phyloP scores from a whole-genome alignment of 2,888 invertebrate species.

The Dryobotodes eremita region DNA sequence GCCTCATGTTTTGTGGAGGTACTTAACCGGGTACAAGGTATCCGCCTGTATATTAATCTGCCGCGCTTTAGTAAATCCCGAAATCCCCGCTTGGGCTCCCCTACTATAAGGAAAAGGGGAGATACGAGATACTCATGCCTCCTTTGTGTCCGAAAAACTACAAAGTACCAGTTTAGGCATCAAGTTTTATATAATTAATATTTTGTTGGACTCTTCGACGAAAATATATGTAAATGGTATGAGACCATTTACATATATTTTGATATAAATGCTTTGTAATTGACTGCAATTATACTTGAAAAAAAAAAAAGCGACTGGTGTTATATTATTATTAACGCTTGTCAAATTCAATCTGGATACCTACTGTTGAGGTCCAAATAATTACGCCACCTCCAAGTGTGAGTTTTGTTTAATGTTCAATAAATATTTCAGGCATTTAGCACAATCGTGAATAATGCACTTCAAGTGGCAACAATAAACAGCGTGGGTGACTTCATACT shows the following conservation, averaged over 20 bases:
- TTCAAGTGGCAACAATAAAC: slow-evolving; percentile 98
- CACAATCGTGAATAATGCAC: slow-evolving; percentile 94
- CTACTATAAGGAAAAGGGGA: neutral
- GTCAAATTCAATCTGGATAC: neutral
- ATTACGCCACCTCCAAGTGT: neutral
- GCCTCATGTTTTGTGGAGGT: too few relatives aligned
- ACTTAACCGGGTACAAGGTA: too few relatives aligned
- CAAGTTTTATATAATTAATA: neutral
- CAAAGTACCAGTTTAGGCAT: neutral
- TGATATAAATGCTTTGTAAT: neutral
- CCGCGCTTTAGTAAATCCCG: too few relatives aligned
- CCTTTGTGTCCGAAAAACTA: neutral
- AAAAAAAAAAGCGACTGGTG: neutral
- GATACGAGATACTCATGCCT: neutral
- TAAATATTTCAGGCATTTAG: slow-evolving; percentile 93
- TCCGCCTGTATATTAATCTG: too few relatives aligned
- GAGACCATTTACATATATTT: neutral
- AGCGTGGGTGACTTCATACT: slow-evolving; percentile 98
- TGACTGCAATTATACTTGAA: neutral
- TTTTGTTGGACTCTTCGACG: neutral
- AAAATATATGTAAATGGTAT: neutral
- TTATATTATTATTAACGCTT: neutral
- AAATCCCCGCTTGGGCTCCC: too few relatives aligned
- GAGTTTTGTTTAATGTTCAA: neutral
- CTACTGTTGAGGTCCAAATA: neutral